phyloP scores from a whole-genome alignment of 2,888 invertebrate genomes.

The Trachelus tabidus region DNA sequence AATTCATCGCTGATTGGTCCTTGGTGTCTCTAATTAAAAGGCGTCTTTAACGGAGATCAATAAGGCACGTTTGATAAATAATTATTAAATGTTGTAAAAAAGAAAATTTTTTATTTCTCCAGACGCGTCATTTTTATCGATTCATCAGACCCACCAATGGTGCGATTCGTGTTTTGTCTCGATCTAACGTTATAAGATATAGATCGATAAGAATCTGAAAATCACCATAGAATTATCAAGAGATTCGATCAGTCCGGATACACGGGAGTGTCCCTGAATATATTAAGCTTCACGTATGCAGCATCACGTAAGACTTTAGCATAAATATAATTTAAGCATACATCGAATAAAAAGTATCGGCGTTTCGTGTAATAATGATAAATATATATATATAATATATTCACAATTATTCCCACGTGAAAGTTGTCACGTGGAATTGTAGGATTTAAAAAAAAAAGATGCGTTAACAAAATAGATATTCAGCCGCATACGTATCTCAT shows the following conservation, averaged over 20 bases:
- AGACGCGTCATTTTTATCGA: neutral
- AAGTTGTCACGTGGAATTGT: neutral
- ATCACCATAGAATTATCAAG: slow-evolving; percentile 14
- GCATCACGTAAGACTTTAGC: slow-evolving; percentile 39
- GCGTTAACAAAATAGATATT: neutral
- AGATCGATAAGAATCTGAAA: slow-evolving; percentile 10
- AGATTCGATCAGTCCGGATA: slow-evolving; percentile 43
- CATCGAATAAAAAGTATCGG: neutral
- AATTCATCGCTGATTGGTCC: neutral
- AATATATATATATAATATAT: neutral
- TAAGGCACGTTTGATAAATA: neutral
- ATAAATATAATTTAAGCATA: neutral
- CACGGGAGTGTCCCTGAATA: slow-evolving; percentile 43
- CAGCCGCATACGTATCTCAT: neutral
- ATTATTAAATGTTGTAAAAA: neutral
- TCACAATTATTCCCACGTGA: neutral
- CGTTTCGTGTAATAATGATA: neutral
- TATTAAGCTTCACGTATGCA: slow-evolving; percentile 48
- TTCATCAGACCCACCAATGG: neutral
- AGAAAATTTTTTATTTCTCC: too few relatives aligned
- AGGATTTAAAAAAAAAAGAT: neutral
- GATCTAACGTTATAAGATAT: neutral
- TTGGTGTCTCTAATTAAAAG: neutral
- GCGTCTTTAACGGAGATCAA: neutral
- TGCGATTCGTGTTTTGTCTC: neutral